Evolutionary conservation across 2,797 vertebrate species (phyloP).

Genomic region (Psittacula derbiana): DNA sequence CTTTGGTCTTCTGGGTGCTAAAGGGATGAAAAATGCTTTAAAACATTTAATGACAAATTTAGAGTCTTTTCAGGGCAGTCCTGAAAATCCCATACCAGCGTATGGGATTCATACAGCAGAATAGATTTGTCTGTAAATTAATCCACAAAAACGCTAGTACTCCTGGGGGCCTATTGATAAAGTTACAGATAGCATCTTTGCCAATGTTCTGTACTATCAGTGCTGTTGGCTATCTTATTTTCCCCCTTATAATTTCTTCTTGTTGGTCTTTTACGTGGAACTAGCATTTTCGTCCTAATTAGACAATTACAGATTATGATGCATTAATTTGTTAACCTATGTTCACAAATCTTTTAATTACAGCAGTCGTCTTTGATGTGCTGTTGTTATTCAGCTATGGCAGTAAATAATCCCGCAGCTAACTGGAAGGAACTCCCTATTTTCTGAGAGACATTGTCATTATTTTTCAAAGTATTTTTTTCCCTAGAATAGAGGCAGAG

Average conservation of each 20-base stretch:
- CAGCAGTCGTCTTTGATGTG: slow-evolving; percentile 73
- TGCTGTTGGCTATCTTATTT: slow-evolving; percentile 43
- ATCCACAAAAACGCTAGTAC: background rate
- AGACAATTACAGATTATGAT: slow-evolving; percentile 77
- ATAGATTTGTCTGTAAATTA: slow-evolving; percentile 27
- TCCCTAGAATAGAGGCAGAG: background rate
- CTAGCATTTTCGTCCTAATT: slow-evolving; percentile 75
- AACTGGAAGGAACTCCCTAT: slow-evolving; percentile 75
- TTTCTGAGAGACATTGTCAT: slow-evolving; percentile 67
- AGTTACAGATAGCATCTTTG: slow-evolving; percentile 14
- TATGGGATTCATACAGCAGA: background rate
- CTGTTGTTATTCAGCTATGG: slow-evolving; percentile 74
- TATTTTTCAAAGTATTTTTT: slow-evolving; percentile 52
- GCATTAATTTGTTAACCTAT: slow-evolving; percentile 80
- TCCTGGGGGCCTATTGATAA: slow-evolving; percentile 10
- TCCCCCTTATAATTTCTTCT: slow-evolving; percentile 50
- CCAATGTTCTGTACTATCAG: background rate
- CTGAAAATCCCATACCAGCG: background rate
- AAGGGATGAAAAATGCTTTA: background rate
- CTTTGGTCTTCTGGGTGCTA: background rate
- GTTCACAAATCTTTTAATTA: slow-evolving; percentile 81
- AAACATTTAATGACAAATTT: background rate
- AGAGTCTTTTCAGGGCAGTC: background rate
- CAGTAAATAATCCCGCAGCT: slow-evolving; percentile 75
- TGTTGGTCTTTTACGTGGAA: slow-evolving; percentile 67